A percentile compares a stretch with the other conserved stretches of the same genome.
These are phyloP conservation scores for Drosophila falleni DNA, from an alignment of 2,888 invertebrate genomes.

Conservation along the genomic window DNA sequence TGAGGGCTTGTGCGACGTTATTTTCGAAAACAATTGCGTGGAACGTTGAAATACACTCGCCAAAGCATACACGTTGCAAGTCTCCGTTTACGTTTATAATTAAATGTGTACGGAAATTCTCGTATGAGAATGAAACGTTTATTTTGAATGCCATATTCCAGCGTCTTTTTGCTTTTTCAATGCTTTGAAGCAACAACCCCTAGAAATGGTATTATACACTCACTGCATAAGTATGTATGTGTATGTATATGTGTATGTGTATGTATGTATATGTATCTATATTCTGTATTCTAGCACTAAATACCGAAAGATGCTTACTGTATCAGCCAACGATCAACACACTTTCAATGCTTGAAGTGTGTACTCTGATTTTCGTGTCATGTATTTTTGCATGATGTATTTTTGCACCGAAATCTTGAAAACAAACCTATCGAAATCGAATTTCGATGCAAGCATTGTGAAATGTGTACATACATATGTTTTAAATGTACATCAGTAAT, in stretches of 20 bases:
- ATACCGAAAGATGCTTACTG: constrained; percentile 36
- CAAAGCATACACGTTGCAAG: constrained; percentile 29
- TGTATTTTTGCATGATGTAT: constrained; percentile 20
- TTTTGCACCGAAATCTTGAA: constrained; percentile 4
- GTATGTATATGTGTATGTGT: neutral
- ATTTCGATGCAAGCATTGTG: neutral
- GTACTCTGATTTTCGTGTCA: constrained; percentile 10
- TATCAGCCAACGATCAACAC: constrained; percentile 28
- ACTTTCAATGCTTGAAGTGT: neutral
- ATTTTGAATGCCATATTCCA: constrained; percentile 64
- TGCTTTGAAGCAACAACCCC: constrained; percentile 50
- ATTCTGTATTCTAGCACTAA: constrained; percentile 16
- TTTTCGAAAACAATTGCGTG: constrained; percentile 68
- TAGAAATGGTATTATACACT: constrained; percentile 26
- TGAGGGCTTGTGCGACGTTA: constrained; percentile 63
- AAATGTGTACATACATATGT: neutral
- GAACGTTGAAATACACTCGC: constrained; percentile 57
- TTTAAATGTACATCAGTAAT: neutral
- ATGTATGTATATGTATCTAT: neutral
- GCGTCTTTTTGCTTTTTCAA: constrained; percentile 49
- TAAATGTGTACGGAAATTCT: constrained; percentile 49
- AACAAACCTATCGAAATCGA: constrained; percentile 12
- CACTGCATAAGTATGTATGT: constrained; percentile 13
- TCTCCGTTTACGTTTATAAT: constrained; percentile 53
- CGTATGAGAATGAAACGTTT: constrained; percentile 62